Evolutionary conservation across 2,888 invertebrate genomes (phyloP).

Genomic region (Timema cristinae): DNA sequence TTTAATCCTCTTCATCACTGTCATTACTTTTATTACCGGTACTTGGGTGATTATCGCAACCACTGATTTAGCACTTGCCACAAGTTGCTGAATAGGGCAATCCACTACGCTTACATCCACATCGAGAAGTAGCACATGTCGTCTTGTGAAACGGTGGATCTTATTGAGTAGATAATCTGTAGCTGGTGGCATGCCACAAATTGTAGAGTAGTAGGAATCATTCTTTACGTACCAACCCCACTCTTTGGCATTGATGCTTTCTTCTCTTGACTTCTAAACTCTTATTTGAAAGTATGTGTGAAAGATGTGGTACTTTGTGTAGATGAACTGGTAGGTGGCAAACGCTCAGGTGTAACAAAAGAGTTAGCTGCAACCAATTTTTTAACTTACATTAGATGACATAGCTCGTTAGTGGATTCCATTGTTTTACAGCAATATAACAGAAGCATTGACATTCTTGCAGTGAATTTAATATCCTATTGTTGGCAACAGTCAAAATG

Average conservation of each 20-base stretch:
- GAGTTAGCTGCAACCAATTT: background rate
- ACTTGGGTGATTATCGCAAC: background rate
- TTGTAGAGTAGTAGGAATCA: background rate
- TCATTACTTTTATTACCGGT: background rate
- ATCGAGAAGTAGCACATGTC: background rate
- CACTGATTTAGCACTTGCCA: background rate
- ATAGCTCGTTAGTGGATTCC: background rate
- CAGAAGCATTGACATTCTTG: background rate
- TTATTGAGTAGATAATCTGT: background rate
- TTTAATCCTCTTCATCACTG: background rate
- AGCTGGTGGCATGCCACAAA: background rate
- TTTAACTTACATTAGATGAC: background rate
- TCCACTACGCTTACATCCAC: background rate
- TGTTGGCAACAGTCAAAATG: background rate
- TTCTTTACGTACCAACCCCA: background rate
- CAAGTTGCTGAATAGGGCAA: background rate
- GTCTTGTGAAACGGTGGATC: background rate
- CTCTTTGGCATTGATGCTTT: background rate
- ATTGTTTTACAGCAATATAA: background rate
- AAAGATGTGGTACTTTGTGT: background rate
- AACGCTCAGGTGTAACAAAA: background rate
- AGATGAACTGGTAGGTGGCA: constrained; percentile 2
- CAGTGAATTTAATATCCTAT: background rate
- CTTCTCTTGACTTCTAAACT: background rate
- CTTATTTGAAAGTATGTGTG: background rate